Evolutionary conservation across 2,888 invertebrate genomes (phyloP), one percentile per base, ranked within the genome.

Genomic region (Acanthosoma haemorrhoidale): DNA sequence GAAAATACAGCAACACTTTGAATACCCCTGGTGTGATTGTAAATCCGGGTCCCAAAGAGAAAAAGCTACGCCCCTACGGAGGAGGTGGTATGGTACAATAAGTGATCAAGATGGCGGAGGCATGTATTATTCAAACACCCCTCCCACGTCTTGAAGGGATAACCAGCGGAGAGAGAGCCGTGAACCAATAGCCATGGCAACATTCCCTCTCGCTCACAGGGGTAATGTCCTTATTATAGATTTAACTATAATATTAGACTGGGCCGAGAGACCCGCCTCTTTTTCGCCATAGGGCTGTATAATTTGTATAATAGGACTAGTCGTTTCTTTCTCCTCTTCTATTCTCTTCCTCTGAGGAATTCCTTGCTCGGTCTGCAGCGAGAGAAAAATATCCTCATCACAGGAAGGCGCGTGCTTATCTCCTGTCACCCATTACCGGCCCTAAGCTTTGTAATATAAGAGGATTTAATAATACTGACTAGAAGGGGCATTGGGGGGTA

Each of bases 171-270:
- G n/a, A n/a, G n/a, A n/a, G 21, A 21, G 21, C 36, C 61, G 16
- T 8, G 11, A 5, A 34, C 36, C 18, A 34, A 61, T 36, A 34
- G 32, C 61, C 36, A 32, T 34, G 15, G 41, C 41, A 8, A 15
- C 13, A 13, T n/a, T 4, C 41, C 16, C 13, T 41, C 16, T 15
- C 41, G 16, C n/a, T 21, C 36, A 36, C 61, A n/a, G 34, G 36
- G 36, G 61, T 21, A 34, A 32, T 36, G 34, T 61, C 61, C 36
- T 61, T 61, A 61, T 61, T 61, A 61, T 61, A 61, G 61, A 61
- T 61, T 61, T 61, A 61, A 61, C 61, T 61, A 61, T 61, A 61
- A 61, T 61, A 61, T 61, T 61, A 61, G 32, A 32, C 61, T 25
- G 51, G n/a, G n/a, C n/a, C n/a, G n/a, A 41, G 8, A 41, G n/a